Conservation (phyloP, 1,140 invertebrate species). For the Microplitis demolitor region DNA sequence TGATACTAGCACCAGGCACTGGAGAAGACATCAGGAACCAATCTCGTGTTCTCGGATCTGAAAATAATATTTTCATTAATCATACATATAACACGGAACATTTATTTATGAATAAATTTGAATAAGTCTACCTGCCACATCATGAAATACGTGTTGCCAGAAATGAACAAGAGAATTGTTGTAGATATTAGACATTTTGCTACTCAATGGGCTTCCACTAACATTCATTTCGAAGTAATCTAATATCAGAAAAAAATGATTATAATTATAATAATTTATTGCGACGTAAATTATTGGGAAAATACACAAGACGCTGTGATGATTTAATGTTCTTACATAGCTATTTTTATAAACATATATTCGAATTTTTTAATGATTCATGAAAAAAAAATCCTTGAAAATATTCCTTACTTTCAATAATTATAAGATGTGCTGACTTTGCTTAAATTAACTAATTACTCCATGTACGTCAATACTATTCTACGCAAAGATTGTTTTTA, state of each 20-base stretch:
- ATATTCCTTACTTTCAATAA: too few relatives aligned
- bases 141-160: conserved; percentile 64
- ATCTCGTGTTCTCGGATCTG: conserved; percentile 81
- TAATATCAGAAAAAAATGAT: conserved; percentile 27
- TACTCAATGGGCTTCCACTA: conserved; percentile 36
- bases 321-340: too few relatives aligned
- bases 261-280: background rate
- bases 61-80: conserved; percentile 20
- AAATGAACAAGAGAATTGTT: conserved; percentile 62
- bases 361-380: too few relatives aligned
- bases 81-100: too few relatives aligned
- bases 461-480: too few relatives aligned
- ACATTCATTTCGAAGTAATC: conserved; percentile 48
- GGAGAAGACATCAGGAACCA: conserved; percentile 84
- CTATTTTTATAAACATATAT: too few relatives aligned
- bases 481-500: too few relatives aligned
- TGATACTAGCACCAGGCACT: conserved; percentile 72
- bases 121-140: conserved; percentile 61
- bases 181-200: conserved; percentile 58
- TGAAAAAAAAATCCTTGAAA: too few relatives aligned
- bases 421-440: too few relatives aligned
- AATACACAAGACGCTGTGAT: background rate
- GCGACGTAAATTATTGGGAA: background rate
- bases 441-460: too few relatives aligned
- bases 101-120: too few relatives aligned